Conservation (phyloP, 2,888 invertebrate species). For the Mythimna lalbum region DNA sequence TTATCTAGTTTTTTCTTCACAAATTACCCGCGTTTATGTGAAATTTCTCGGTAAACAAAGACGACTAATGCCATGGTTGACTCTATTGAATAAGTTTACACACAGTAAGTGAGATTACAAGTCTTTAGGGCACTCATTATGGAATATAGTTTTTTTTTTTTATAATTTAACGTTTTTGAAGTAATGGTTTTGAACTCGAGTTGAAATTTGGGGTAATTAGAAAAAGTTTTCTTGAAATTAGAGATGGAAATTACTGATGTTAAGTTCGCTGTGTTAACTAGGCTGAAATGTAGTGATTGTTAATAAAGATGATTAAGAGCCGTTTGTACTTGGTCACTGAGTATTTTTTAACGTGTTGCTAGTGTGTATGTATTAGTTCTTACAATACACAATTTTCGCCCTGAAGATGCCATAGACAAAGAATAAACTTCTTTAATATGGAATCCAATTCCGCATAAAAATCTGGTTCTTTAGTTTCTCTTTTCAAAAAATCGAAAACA, state of each 20-base stretch:
- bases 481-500: too few relatives aligned
- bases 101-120: constrained; percentile 29
- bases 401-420: too few relatives aligned
- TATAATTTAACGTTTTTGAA: not conserved
- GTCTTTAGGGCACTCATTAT: constrained; percentile 32
- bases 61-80: constrained; percentile 22
- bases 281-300: not conserved
- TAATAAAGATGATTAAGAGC: not conserved
- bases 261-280: not conserved
- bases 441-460: too few relatives aligned
- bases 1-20: constrained; percentile 63
- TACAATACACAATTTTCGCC: too few relatives aligned
- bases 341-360: too few relatives aligned
- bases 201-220: constrained; percentile 24
- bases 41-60: constrained; percentile 59
- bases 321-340: too few relatives aligned
- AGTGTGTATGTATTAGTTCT: too few relatives aligned
- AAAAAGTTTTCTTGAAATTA: constrained; percentile 9
- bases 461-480: too few relatives aligned
- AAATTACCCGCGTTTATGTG: constrained; percentile 63
- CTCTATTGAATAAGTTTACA: constrained; percentile 47
- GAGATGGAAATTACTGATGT: not conserved
- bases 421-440: too few relatives aligned
- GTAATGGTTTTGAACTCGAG: constrained; percentile 4
- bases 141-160: constrained; percentile 4